These are phyloP conservation scores for Sardina pilchardus DNA, from an alignment of 2,113 vertebrate genomes.

Conservation along the genomic window DNA sequence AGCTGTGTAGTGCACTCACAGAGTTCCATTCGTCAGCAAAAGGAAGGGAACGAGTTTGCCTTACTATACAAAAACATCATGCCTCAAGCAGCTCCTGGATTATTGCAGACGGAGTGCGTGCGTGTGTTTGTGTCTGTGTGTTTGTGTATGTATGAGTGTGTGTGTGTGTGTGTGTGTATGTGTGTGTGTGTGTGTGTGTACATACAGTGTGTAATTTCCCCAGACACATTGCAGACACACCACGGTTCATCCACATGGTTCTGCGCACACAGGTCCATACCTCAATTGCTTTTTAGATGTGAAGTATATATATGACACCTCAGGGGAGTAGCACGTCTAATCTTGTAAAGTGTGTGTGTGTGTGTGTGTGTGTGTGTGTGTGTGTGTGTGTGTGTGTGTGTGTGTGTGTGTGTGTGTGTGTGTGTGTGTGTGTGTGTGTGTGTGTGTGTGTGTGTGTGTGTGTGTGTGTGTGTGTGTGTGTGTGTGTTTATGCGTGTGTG, in stretches of 20 bases:
- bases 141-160: neutral
- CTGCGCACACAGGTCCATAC: neutral
- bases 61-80: neutral
- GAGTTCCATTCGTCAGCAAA: neutral
- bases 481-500: too few relatives aligned
- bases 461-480: neutral
- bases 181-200: neutral
- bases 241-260: neutral
- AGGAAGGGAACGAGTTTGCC: neutral
- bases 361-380: too few relatives aligned
- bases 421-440: neutral
- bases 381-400: too few relatives aligned
- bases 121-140: neutral
- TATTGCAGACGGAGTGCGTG: neutral
- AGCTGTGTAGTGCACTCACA: conserved; percentile 25
- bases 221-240: neutral
- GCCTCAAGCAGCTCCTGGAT: neutral
- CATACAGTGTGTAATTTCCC: neutral
- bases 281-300: too few relatives aligned
- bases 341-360: neutral
- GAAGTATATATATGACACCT: neutral
- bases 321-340: neutral
- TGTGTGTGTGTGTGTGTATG: neutral
- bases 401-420: too few relatives aligned
- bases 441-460: too few relatives aligned